phyloP scores from a whole-genome alignment of 2,888 invertebrate genomes.

The Sarcophaga caerulescens region DNA sequence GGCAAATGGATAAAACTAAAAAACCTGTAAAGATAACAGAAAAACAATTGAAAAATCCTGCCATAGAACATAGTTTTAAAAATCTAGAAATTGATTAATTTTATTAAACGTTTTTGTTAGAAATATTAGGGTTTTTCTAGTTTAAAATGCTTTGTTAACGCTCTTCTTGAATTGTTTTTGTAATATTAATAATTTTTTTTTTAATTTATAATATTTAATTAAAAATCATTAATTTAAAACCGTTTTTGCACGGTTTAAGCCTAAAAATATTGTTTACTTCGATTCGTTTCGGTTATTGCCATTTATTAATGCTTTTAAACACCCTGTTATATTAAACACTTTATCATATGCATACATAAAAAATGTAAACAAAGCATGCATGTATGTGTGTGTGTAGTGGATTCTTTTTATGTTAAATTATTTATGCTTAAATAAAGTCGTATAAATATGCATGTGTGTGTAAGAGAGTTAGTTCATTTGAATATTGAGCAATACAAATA shows the following conservation, averaged over 20 bases:
- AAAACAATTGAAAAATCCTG: not conserved
- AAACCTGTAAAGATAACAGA: conserved; percentile 61
- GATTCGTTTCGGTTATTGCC: not conserved
- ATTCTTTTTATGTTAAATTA: conserved; percentile 20
- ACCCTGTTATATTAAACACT: not conserved
- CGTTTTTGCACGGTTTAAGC: too few species aligned
- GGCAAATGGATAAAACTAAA: conserved; percentile 81
- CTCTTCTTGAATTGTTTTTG: not conserved
- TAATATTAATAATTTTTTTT: too few species aligned
- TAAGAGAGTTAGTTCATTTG: not conserved
- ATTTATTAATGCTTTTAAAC: not conserved
- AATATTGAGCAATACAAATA: conserved; percentile 19
- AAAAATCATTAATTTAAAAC: too few species aligned
- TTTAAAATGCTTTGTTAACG: not conserved
- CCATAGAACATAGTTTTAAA: conserved; percentile 68
- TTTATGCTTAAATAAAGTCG: conserved; percentile 12
- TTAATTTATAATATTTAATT: too few species aligned
- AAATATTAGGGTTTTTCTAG: not conserved
- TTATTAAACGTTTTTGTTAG: not conserved
- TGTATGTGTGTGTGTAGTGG: too few species aligned
- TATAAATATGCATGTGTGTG: not conserved
- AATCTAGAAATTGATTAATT: conserved; percentile 74
- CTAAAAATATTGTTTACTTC: too few species aligned
- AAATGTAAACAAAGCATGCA: not conserved
- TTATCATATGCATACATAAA: not conserved